Conservation (phyloP, 1,140 invertebrate genomes). For the Drosophila grimshawi region DNA sequence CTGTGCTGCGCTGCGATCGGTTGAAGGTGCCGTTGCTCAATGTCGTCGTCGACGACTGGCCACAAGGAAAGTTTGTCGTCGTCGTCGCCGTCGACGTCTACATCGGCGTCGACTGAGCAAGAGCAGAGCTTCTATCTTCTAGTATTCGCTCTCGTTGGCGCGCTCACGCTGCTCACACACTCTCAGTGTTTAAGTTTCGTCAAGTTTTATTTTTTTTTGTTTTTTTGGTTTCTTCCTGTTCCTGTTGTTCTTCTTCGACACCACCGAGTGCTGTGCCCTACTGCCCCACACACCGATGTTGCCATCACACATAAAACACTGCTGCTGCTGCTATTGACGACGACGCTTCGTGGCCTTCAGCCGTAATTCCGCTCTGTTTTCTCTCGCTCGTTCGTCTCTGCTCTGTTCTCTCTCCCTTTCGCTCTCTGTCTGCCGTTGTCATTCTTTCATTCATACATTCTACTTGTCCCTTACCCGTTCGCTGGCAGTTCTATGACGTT, state of each 20-base stretch:
- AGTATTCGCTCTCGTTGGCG: slow-evolving; percentile 24
- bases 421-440: slow-evolving; percentile 30
- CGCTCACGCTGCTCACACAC: slow-evolving; percentile 23
- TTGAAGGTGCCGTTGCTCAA: slow-evolving; percentile 79
- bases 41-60: slow-evolving; percentile 62
- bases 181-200: slow-evolving; percentile 54
- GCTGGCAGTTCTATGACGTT: slow-evolving; percentile 28
- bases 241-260: slow-evolving; percentile 57
- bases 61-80: slow-evolving; percentile 72
- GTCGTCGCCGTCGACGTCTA: slow-evolving; percentile 30
- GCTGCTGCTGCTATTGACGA: no score
- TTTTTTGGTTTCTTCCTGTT: slow-evolving; percentile 72
- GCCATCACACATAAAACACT: slow-evolving; percentile 20
- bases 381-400: not conserved
- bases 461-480: slow-evolving; percentile 31
- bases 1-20: slow-evolving; percentile 66
- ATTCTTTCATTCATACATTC: slow-evolving; percentile 75
- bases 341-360: slow-evolving; percentile 56
- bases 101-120: slow-evolving; percentile 26
- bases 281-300: slow-evolving; percentile 72
- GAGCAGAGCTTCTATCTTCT: slow-evolving; percentile 56
- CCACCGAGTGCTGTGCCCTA: slow-evolving; percentile 54
- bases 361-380: slow-evolving; percentile 12
- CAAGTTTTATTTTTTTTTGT: slow-evolving; percentile 42
- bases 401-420: slow-evolving; percentile 18